Conservation (phyloP, 2,888 invertebrate genomes). For the Lymantria dispar region DNA sequence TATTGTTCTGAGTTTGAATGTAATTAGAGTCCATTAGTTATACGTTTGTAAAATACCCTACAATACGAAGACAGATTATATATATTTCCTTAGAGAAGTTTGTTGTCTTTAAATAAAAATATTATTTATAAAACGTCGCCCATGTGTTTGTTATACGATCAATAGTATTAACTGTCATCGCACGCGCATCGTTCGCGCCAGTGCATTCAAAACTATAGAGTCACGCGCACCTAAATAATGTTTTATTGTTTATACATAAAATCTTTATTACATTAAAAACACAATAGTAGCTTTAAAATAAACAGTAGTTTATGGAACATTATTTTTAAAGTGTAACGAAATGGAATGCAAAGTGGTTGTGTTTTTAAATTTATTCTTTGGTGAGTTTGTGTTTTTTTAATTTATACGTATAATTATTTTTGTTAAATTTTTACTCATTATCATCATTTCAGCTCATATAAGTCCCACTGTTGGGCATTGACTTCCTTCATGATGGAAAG, state of each 20-base stretch:
- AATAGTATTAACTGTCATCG: slow-evolving; percentile 18
- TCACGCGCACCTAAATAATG: slow-evolving; percentile 32
- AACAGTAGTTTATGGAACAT: slow-evolving; percentile 8
- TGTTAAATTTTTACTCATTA: too few relatives aligned
- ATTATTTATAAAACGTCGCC: not conserved
- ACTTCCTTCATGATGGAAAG: too few relatives aligned
- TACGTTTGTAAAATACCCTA: too few relatives aligned
- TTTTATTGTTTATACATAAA: slow-evolving; percentile 13
- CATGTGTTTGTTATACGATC: slow-evolving; percentile 10
- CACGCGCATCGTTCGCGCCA: slow-evolving; percentile 28
- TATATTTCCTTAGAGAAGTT: too few relatives aligned
- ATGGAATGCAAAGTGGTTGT: slow-evolving; percentile 30
- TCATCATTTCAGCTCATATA: too few relatives aligned
- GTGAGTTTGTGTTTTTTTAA: slow-evolving; percentile 22
- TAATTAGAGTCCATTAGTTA: too few relatives aligned
- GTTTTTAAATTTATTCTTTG: slow-evolving; percentile 21
- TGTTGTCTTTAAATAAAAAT: too few relatives aligned
- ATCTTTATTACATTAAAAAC: slow-evolving; percentile 14
- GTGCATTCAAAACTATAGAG: slow-evolving; percentile 27
- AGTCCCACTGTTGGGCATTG: too few relatives aligned
- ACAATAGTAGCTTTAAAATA: slow-evolving; percentile 15
- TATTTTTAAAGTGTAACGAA: slow-evolving; percentile 9
- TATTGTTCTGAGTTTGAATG: too few relatives aligned
- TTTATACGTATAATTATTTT: too few relatives aligned
- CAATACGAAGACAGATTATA: too few relatives aligned